Percentiles rank a stretch among this genome's conserved stretches.
Conservation (phyloP, 2,888 invertebrate genomes). For the Pandemis corylana region DNA sequence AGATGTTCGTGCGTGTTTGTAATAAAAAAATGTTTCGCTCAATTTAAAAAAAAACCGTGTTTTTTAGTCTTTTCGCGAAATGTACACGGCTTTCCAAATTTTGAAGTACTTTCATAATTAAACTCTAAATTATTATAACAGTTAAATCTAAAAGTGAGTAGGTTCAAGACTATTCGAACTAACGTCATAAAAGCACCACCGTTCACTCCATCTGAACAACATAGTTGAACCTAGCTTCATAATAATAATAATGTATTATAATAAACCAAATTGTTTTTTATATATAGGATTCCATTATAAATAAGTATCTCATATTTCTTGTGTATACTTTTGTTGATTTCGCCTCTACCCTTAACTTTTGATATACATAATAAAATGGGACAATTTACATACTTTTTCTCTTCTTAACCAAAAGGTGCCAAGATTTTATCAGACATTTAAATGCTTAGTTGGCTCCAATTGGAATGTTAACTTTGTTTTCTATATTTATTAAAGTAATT, state of each 20-base stretch:
- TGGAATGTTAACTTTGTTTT: constrained; percentile 27
- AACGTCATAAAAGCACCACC: neutral
- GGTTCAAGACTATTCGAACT: neutral
- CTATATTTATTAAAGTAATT: constrained; percentile 10
- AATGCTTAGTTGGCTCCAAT: neutral
- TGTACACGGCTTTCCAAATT: constrained; percentile 4
- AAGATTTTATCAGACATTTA: neutral
- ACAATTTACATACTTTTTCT: neutral
- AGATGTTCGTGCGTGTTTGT: neutral
- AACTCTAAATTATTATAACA: constrained; percentile 30
- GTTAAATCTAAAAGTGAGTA: neutral
- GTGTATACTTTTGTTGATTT: neutral
- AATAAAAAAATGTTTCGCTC: neutral
- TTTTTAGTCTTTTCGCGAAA: too few relatives aligned
- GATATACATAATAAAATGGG: neutral
- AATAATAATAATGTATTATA: neutral
- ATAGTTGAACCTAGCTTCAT: neutral
- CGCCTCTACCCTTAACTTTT: neutral
- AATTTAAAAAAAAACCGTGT: too few relatives aligned
- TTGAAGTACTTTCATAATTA: constrained; percentile 23
- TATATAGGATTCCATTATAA: neutral
- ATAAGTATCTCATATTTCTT: neutral
- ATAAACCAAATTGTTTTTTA: neutral
- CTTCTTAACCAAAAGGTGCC: neutral
- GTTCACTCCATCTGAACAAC: neutral